These are phyloP conservation scores for Eupsittula cactorum DNA, from an alignment of 2,113 vertebrate species.

Conservation along the genomic window DNA sequence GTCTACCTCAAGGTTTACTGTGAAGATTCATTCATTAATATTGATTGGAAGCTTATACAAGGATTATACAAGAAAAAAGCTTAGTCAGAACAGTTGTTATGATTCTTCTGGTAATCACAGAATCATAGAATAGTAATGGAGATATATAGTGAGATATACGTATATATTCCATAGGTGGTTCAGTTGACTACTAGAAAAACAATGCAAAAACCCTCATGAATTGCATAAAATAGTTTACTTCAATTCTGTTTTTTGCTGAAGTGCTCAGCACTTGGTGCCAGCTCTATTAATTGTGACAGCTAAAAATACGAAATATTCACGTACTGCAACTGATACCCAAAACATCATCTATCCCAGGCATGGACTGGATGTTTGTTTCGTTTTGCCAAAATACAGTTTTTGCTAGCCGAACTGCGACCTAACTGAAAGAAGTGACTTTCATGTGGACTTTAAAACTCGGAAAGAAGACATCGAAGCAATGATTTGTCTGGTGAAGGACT, in stretches of 20 bases:
- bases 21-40: neutral
- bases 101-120: neutral
- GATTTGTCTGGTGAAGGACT: neutral
- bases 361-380: neutral
- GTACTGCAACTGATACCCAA: neutral
- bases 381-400: neutral
- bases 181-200: neutral
- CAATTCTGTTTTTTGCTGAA: neutral
- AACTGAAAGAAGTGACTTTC: neutral
- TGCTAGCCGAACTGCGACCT: neutral
- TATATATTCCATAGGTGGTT: neutral
- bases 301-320: neutral
- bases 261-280: neutral
- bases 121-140: neutral
- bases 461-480: neutral
- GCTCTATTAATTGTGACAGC: neutral
- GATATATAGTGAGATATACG: neutral
- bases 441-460: neutral
- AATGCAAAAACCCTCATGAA: neutral
- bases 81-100: neutral
- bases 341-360: neutral
- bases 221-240: neutral
- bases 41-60: neutral
- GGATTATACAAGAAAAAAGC: neutral
- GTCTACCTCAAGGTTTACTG: neutral